Conservation (phyloP, 2,797 vertebrate species). For the Forpus xanthops region DNA sequence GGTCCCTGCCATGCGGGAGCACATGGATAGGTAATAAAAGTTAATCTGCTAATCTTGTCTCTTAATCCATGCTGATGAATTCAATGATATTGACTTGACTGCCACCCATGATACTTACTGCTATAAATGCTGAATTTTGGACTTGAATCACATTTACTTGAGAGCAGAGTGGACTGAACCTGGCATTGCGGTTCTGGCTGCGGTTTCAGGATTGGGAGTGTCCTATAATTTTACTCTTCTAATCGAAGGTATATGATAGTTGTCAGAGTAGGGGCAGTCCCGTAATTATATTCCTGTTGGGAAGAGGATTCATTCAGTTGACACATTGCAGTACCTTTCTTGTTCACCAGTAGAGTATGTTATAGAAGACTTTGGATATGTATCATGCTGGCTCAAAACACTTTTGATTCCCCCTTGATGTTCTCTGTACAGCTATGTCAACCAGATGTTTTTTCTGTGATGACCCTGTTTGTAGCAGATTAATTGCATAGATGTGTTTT, state of each 20-base stretch:
- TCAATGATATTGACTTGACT: neutral
- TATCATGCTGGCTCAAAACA: neutral
- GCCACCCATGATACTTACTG: neutral
- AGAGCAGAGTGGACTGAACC: neutral
- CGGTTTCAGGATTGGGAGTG: neutral
- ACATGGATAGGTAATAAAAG: neutral
- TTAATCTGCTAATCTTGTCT: conserved; percentile 37
- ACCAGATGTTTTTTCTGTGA: conserved; percentile 10
- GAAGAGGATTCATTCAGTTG: neutral
- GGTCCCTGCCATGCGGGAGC: neutral
- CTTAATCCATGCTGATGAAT: conserved; percentile 1
- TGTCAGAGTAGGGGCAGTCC: neutral
- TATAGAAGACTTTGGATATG: neutral
- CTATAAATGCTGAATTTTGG: neutral
- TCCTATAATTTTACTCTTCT: neutral
- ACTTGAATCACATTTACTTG: rapidly evolving
- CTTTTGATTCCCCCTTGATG: neutral
- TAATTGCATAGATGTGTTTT: neutral
- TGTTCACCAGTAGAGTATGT: neutral
- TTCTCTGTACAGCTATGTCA: neutral
- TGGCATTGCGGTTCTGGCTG: neutral
- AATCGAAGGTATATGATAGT: neutral
- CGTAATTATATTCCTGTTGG: neutral
- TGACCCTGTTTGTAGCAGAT: neutral
- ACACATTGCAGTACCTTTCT: neutral